Percentiles rank a stretch among this genome's conserved stretches.
phyloP scores from a whole-genome alignment of 64 coral and sea anemone species.

The Exaiptasia diaphana region DNA sequence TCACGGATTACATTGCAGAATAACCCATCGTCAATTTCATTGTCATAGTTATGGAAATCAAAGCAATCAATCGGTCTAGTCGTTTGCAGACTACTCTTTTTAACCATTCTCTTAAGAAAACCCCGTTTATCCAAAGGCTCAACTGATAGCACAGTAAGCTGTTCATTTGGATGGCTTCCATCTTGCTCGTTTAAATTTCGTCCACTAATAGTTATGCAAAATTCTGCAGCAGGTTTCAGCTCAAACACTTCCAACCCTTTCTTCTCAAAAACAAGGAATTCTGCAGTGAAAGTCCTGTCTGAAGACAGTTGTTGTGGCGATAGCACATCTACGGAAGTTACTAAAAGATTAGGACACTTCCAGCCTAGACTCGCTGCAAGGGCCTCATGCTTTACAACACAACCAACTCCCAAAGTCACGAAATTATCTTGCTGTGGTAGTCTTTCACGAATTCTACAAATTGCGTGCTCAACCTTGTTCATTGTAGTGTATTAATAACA shows the following conservation, averaged over 20 bases:
- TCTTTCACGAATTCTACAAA: constrained; percentile 81
- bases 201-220: constrained; percentile 43
- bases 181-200: constrained; percentile 15
- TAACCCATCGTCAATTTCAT: constrained; percentile 20
- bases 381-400: constrained; percentile 52
- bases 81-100: constrained; percentile 79
- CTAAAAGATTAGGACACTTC: constrained; percentile 69
- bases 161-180: neutral
- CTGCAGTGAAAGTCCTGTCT: constrained; percentile 63
- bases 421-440: constrained; percentile 68
- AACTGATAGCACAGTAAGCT: constrained; percentile 59
- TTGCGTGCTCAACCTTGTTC: constrained; percentile 76
- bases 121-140: constrained; percentile 82
- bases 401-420: constrained; percentile 70
- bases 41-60: neutral
- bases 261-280: constrained; percentile 73
- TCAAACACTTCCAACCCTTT: constrained; percentile 79
- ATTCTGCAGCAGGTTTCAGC: constrained; percentile 62
- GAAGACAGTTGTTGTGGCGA: constrained; percentile 50
- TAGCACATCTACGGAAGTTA: constrained; percentile 66
- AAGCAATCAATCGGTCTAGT: constrained; percentile 65
- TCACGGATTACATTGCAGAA: constrained; percentile 57
- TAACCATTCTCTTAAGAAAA: constrained; percentile 87
- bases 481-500: neutral
- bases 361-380: constrained; percentile 62